A percentile compares a stretch with the other conserved stretches of the same genome.
These are phyloP conservation scores for Leuciscus waleckii DNA, from an alignment of 2,797 vertebrate species.

Conservation along the genomic window DNA sequence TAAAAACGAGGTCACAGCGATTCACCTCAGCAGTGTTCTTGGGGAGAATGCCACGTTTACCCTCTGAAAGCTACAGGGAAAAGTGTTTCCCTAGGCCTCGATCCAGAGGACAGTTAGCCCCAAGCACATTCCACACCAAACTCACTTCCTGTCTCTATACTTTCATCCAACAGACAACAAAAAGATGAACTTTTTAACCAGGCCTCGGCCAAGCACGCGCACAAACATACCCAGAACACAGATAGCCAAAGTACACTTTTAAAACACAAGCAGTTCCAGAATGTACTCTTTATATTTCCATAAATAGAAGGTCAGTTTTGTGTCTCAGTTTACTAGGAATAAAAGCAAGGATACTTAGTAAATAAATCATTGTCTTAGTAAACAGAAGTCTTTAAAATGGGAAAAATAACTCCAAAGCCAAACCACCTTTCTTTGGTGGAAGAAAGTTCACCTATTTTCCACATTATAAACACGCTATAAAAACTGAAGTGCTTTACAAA, in stretches of 20 bases:
- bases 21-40: constrained; percentile 42
- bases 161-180: constrained; percentile 56
- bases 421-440: neutral
- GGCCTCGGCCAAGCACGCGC: constrained; percentile 1
- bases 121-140: constrained; percentile 54
- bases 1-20: constrained; percentile 6
- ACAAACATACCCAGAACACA: constrained; percentile 15
- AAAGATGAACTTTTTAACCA: constrained; percentile 53
- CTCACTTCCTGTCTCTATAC: constrained; percentile 57
- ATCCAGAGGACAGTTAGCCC: constrained; percentile 59
- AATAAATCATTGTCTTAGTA: constrained; percentile 15
- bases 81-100: constrained; percentile 61
- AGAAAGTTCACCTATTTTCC: constrained; percentile 8
- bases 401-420: neutral
- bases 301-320: constrained; percentile 3
- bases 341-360: neutral
- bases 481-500: constrained; percentile 37
- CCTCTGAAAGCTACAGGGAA: constrained; percentile 47
- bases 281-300: constrained; percentile 20
- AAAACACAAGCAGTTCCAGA: constrained; percentile 20
- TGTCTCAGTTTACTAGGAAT: neutral
- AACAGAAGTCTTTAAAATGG: neutral
- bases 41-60: constrained; percentile 57
- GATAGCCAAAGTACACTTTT: constrained; percentile 38
- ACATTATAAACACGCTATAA: constrained; percentile 9